Conservation (phyloP, 2,113 vertebrate genomes). For the Phodopus roborovskii region DNA sequence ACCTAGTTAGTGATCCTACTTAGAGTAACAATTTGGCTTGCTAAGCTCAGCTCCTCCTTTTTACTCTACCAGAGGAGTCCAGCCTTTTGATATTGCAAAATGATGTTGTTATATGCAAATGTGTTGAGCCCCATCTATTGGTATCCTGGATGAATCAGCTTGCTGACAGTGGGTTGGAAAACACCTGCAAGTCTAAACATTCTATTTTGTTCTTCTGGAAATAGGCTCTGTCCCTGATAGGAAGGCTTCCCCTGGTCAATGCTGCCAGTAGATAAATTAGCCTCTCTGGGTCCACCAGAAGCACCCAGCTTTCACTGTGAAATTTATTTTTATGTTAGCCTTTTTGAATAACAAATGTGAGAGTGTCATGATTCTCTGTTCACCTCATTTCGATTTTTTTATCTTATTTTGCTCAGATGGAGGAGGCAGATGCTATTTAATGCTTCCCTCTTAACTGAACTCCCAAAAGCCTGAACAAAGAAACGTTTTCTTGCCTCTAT, state of each 20-base stretch:
- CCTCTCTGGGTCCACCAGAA: background rate
- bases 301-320: background rate
- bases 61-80: background rate
- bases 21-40: background rate
- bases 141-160: background rate
- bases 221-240: background rate
- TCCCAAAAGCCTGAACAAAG: background rate
- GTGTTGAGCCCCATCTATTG: background rate
- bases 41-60: background rate
- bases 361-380: background rate
- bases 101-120: background rate
- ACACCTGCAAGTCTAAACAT: background rate
- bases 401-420: background rate
- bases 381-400: background rate
- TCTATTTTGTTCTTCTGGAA: background rate
- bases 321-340: background rate
- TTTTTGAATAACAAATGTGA: background rate
- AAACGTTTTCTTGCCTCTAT: background rate
- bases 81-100: background rate
- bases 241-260: background rate
- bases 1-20: background rate
- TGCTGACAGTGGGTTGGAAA: background rate
- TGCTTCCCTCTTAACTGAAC: background rate
- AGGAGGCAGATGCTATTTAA: background rate
- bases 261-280: background rate